Base-by-base conservation (phyloP, 1,140 invertebrate genomes). In the Apis mellifera region DNA sequence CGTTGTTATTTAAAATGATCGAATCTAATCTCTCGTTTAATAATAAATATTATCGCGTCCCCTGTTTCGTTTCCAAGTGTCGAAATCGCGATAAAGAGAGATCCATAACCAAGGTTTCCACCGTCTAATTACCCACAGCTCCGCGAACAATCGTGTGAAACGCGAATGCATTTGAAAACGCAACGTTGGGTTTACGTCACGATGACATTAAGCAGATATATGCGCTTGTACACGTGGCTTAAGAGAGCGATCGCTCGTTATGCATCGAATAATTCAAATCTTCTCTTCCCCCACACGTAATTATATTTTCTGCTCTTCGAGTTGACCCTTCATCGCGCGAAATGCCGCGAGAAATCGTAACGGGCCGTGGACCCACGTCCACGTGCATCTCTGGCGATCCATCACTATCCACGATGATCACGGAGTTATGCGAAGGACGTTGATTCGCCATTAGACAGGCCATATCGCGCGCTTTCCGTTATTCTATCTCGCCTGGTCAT, bases 361-460 rank as follows among this genome's bases (percentile, higher is more conserved):
- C 90, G 88, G 90, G 84, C 86, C 88, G 85, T 89, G 86, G 86
- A 87, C 86, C 86, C 62, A 54, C 71, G 68, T 60, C 57, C 62
- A 42, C 32, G 68, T 64, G 80, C 48, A 62, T 79, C 75, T 74
- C 82, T 82, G 86, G 86, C 70, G 86, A 92, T 92, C 91, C 89
- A 91, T 92, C 90, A 89, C 85, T 84, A 89, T 87, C 84, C 78
- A 52, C 83, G 86, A 89, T 85, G 86, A 91, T 91, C 89, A 77
- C 85, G 77, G 89, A 91, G 89, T 88, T 90, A 91, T 90, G 90
- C 87, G 87, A 91, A 90, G 89, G 90, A 90, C 90, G 84, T 86
- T 83, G 86, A 66, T 90, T 86, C 85, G 86, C 86, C 84, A 82
- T 82, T 88, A 86, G 73, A 77, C 60, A 55, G 21, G n/a, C 42